Evolutionary conservation across 2,797 vertebrate species (phyloP), one percentile per base, ranked within the genome.

Genomic region (Aphelocoma californica): DNA sequence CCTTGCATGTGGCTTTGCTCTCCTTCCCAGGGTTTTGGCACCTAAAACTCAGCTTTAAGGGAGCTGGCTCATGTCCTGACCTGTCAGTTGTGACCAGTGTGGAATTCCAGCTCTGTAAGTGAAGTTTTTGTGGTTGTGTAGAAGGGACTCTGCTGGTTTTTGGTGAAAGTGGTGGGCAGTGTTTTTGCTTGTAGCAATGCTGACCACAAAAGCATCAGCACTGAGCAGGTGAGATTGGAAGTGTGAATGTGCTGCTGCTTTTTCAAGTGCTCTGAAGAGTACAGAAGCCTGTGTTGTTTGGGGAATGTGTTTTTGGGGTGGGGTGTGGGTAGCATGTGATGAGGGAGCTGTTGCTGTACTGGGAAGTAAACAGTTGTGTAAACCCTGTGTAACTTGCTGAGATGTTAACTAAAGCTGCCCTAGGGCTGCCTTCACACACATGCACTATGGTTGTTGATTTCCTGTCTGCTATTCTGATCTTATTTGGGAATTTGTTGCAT

Each of bases 71-170:
- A 0, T 20, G 13, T 18, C 12, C 26, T 32, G 42, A 7, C 7
- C 25, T 87, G 47, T 14, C 2, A 1, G 0, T 0, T 48, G 40
- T 36, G 53, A 14, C 14, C 10, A 36, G 0, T 0, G 51, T 34
- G 81, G 28, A 17, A 1, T 21, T 19, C 1, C 11, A 57, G 21
- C 26, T 44, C 6, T 12, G 7, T 6, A 3, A 36, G 4, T 2
- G 5, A 4, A 21, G 3, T 3, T 4, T 51, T 7, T 26, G 47
- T 51, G 40, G 6, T 6, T 3, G 26, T 32, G 18, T 11, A 5
- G 7, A 7, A 58, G 47, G 74, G 6, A 1, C 23, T 0, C 0
- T 16, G 56, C 60, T 77, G 56, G 0, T 51, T 32, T 70, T 14
- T 57, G 64, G 8, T 38, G n/a, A 14, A 24, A 19, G 8, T 19